Conservation (phyloP, 2,113 vertebrate genomes). For the Aldabrachelys gigantea region DNA sequence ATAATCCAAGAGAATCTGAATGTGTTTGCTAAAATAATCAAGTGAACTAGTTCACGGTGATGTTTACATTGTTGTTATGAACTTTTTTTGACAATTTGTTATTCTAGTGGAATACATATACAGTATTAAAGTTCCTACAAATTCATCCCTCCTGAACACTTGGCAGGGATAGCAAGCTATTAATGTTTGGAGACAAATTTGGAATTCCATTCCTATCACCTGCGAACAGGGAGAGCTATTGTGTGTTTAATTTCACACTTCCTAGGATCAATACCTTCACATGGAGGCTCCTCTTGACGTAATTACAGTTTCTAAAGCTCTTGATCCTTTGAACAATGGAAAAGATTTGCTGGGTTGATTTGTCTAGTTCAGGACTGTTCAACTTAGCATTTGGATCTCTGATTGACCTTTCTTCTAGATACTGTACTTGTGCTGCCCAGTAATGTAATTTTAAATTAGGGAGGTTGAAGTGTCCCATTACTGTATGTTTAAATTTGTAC, state of each 20-base stretch:
- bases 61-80: rapidly evolving
- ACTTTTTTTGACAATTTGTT: neutral
- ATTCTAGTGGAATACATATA: neutral
- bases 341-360: neutral
- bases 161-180: neutral
- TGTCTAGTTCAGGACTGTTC: neutral
- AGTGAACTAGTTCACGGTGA: neutral
- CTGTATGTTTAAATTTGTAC: neutral
- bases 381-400: neutral
- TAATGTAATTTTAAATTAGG: neutral
- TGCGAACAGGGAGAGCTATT: neutral
- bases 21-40: rapidly evolving
- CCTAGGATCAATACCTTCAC: neutral
- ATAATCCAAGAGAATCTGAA: neutral
- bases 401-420: neutral
- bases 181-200: neutral
- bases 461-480: neutral
- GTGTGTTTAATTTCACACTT: neutral
- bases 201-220: slow-evolving; percentile 11
- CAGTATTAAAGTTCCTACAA: neutral
- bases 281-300: neutral
- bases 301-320: neutral
- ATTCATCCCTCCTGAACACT: neutral
- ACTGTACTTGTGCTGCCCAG: neutral
- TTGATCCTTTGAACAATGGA: neutral